A percentile compares a stretch with the other conserved stretches of the same genome.
phyloP scores from a whole-genome alignment of 2,888 invertebrate genomes.

The Drosophila formosana region DNA sequence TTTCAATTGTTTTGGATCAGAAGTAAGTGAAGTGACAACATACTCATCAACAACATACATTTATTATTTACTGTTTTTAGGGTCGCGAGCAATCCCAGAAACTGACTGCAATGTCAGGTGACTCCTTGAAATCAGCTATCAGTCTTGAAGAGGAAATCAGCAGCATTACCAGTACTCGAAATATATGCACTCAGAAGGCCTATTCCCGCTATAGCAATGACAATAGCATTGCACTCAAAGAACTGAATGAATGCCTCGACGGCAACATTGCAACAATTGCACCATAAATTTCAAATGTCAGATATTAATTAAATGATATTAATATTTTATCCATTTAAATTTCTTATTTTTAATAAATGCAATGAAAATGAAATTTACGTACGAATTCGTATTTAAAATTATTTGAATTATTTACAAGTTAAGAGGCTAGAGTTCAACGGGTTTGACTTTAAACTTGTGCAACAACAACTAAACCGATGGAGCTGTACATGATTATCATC shows the following conservation, averaged over 20 bases:
- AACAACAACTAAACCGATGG: no score
- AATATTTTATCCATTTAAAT: not conserved
- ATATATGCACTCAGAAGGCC: constrained; percentile 16
- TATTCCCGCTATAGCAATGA: not conserved
- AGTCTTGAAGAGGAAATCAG: constrained; percentile 5
- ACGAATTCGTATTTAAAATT: no score
- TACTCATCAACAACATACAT: not conserved
- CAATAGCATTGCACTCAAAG: not conserved
- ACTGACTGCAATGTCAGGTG: constrained; percentile 14
- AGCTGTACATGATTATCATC: no score
- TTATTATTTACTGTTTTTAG: constrained; percentile 4
- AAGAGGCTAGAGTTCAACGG: no score
- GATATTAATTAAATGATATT: not conserved
- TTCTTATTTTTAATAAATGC: not conserved
- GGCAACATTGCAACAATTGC: constrained; percentile 1
- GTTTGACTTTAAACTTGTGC: no score
- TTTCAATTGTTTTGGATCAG: constrained; percentile 37
- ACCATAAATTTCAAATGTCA: not conserved
- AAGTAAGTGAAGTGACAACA: constrained; percentile 26
- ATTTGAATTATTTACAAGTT: no score
- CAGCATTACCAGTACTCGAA: not conserved
- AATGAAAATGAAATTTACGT: no score
- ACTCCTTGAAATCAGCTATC: not conserved
- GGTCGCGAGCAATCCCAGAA: constrained; percentile 14
- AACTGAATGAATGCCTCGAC: constrained; percentile 28